Conservation (phyloP, 2,888 invertebrate species). For the Pomacea canaliculata region DNA sequence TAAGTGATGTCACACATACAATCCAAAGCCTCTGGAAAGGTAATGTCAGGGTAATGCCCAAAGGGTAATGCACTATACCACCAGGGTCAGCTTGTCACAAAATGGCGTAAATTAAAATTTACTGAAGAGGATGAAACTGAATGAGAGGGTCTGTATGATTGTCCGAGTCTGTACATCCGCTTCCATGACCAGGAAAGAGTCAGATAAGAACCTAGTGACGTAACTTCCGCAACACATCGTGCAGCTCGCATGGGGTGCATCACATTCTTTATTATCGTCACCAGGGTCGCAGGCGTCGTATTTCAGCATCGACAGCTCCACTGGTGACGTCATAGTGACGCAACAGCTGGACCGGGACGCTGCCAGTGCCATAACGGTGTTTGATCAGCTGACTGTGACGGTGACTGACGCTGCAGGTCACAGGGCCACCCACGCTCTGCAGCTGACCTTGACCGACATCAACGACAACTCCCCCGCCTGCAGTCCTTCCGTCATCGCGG, state of each 20-base stretch:
- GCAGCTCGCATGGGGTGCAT: neutral
- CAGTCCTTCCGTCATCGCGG: slow-evolving; percentile 43
- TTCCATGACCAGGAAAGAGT: neutral
- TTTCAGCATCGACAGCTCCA: slow-evolving; percentile 22
- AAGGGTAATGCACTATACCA: too few relatives aligned
- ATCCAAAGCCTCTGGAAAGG: too few relatives aligned
- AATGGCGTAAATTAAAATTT: too few relatives aligned
- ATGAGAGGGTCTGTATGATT: neutral
- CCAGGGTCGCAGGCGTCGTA: slow-evolving; percentile 15
- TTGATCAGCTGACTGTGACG: slow-evolving; percentile 5
- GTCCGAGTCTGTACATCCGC: slow-evolving; percentile 3
- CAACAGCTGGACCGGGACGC: slow-evolving; percentile 25
- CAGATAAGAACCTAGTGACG: neutral
- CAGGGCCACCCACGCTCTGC: slow-evolving; percentile 6
- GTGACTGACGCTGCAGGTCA: slow-evolving; percentile 11
- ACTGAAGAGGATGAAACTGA: neutral
- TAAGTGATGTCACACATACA: too few relatives aligned
- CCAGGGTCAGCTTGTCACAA: too few relatives aligned
- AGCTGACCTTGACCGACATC: slow-evolving; percentile 26
- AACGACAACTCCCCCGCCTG: slow-evolving; percentile 45
- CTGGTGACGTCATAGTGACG: slow-evolving; percentile 20
- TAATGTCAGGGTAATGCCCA: too few relatives aligned
- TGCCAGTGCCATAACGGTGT: slow-evolving; percentile 1
- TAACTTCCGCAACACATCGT: neutral
- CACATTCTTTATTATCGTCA: neutral